phyloP scores from a whole-genome alignment of 1,140 invertebrate species.

The Trichogramma pretiosum region DNA sequence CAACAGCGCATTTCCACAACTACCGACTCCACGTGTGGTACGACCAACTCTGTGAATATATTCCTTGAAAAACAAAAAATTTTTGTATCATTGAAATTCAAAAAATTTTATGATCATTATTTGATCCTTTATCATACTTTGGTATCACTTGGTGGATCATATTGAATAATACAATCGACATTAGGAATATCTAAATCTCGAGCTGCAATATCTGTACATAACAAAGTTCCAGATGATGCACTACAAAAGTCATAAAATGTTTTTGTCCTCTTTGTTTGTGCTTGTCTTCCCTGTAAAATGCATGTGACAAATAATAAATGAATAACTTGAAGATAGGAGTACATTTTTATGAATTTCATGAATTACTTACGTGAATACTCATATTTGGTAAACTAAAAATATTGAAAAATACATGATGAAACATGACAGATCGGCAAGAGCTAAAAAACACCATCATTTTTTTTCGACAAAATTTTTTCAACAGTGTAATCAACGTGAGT shows the following conservation, averaged over 20 bases:
- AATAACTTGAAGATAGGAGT: too few species aligned
- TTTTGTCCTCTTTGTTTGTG: constrained; percentile 92
- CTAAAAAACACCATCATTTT: constrained; percentile 99
- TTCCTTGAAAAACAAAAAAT: constrained; percentile 50
- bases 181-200: constrained; percentile 93
- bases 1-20: constrained; percentile 85
- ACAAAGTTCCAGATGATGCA: constrained; percentile 79
- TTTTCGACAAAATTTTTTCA: constrained; percentile 95
- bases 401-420: constrained; percentile 92
- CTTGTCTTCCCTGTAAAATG: constrained; percentile 81
- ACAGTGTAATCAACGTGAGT: constrained; percentile 95
- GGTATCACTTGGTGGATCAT: constrained; percentile 98
- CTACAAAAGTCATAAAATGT: constrained; percentile 99
- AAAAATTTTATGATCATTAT: constrained; percentile 3
- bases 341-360: neutral
- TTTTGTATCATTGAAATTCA: constrained; percentile 7
- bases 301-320: neutral
- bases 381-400: constrained; percentile 95
- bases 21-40: constrained; percentile 89
- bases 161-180: constrained; percentile 99
- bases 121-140: constrained; percentile 54
- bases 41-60: constrained; percentile 92
- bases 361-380: constrained; percentile 88
- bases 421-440: constrained; percentile 97
- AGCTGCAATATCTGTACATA: constrained; percentile 98